These are phyloP conservation scores for Meandrusa payeni DNA, from an alignment of 2,888 invertebrate species.

Conservation along the genomic window DNA sequence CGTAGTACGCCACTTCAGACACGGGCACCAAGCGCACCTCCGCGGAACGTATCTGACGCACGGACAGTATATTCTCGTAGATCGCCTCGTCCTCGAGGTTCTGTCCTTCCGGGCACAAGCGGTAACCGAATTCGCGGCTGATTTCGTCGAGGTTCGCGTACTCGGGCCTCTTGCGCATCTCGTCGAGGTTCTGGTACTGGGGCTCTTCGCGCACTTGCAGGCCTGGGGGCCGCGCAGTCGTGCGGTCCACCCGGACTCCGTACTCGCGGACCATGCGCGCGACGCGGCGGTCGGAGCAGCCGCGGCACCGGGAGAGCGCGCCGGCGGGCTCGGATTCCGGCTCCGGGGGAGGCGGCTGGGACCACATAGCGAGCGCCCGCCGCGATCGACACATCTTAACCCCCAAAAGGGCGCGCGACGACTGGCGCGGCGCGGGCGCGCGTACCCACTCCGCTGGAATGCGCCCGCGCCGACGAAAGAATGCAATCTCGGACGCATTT, in stretches of 20 bases:
- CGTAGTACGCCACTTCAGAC: slow-evolving; percentile 74
- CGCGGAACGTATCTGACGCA: slow-evolving; percentile 74
- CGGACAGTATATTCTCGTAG: slow-evolving; percentile 75
- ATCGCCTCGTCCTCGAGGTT: slow-evolving; percentile 77
- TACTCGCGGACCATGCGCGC: slow-evolving; percentile 71
- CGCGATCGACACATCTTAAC: slow-evolving; percentile 79
- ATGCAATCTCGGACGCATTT: slow-evolving; percentile 82
- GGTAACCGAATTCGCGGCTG: slow-evolving; percentile 75
- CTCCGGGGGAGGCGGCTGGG: slow-evolving; percentile 72
- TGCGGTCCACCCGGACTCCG: slow-evolving; percentile 66
- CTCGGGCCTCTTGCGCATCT: slow-evolving; percentile 71
- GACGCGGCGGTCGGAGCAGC: slow-evolving; percentile 55
- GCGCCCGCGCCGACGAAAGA: slow-evolving; percentile 81
- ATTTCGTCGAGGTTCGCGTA: slow-evolving; percentile 76
- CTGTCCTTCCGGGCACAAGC: slow-evolving; percentile 76
- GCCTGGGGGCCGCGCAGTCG: slow-evolving; percentile 57
- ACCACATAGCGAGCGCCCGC: slow-evolving; percentile 78
- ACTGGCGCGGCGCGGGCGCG: slow-evolving; percentile 68
- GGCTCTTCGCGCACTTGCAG: slow-evolving; percentile 69
- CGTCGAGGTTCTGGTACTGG: slow-evolving; percentile 72
- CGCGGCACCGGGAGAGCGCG: slow-evolving; percentile 56
- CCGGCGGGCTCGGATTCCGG: slow-evolving; percentile 51
- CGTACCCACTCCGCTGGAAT: slow-evolving; percentile 76
- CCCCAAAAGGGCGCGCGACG: slow-evolving; percentile 80
- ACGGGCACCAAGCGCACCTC: slow-evolving; percentile 78